Percentiles rank a stretch among this genome's conserved stretches.
These are phyloP conservation scores for Tursiops truncatus DNA, from an alignment of 2,113 vertebrate species.

Conservation along the genomic window DNA sequence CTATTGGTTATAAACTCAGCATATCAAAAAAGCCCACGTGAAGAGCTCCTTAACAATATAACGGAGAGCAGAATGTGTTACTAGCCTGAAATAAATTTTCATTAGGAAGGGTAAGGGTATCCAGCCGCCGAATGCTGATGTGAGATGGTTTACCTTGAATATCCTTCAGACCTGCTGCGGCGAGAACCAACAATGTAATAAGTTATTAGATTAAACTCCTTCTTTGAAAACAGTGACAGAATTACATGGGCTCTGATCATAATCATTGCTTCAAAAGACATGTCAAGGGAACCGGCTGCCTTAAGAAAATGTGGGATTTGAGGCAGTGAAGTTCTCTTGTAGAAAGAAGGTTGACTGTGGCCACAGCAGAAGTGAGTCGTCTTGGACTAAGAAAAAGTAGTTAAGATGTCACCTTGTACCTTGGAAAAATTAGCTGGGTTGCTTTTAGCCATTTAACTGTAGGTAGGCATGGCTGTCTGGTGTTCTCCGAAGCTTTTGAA, in stretches of 20 bases:
- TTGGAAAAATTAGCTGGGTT: neutral
- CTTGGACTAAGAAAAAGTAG: neutral
- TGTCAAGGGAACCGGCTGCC: constrained; percentile 46
- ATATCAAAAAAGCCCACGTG: neutral
- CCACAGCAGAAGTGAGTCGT: neutral
- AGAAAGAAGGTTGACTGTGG: neutral
- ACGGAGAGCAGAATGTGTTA: neutral
- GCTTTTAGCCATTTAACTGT: neutral
- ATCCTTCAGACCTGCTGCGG: constrained; percentile 52
- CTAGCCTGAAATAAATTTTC: constrained; percentile 51
- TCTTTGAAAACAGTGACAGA: constrained; percentile 70
- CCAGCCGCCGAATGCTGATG: neutral
- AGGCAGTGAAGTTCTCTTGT: neutral
- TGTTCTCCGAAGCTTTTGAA: neutral
- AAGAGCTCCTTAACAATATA: neutral
- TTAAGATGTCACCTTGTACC: neutral
- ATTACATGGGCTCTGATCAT: constrained; percentile 59
- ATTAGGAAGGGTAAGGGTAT: constrained; percentile 10
- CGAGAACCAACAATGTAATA: constrained; percentile 67
- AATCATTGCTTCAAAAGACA: constrained; percentile 76
- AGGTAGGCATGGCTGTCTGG: too few species aligned
- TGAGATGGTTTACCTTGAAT: constrained; percentile 58
- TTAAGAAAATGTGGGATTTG: constrained; percentile 55
- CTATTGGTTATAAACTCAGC: neutral
- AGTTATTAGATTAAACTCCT: constrained; percentile 71